Percentiles rank a stretch among this genome's conserved stretches.
These are phyloP conservation scores for Belgica antarctica DNA, from an alignment of 2,888 invertebrate genomes.

Conservation along the genomic window DNA sequence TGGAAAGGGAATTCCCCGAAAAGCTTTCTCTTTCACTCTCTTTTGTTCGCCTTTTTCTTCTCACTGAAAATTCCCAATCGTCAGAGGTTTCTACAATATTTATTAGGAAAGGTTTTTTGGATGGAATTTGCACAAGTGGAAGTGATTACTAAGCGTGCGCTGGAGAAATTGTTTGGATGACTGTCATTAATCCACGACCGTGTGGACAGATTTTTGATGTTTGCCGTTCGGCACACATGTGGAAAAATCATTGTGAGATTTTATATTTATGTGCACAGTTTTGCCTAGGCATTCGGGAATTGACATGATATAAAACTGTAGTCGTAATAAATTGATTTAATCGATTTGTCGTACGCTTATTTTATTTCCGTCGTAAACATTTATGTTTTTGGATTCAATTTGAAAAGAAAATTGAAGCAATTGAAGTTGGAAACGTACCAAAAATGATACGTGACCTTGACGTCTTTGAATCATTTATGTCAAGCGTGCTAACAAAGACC, in stretches of 20 bases:
- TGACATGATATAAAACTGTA: constrained; percentile 3
- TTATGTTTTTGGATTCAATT: not conserved
- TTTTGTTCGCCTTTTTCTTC: not conserved
- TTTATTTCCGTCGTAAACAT: not conserved
- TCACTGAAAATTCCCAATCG: not conserved
- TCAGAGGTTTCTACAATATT: not conserved
- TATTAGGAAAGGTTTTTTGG: constrained; percentile 31
- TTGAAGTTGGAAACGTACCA: not conserved
- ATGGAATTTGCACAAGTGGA: constrained; percentile 4
- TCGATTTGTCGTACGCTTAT: constrained; percentile 1
- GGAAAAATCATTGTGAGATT: not conserved
- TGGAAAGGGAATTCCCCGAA: constrained; percentile 30
- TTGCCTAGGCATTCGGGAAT: constrained; percentile 25
- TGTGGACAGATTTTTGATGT: not conserved
- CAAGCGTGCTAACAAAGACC: constrained; percentile 13
- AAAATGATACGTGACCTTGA: constrained; percentile 11
- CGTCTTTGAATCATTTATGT: not conserved
- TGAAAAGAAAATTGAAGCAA: constrained; percentile 15
- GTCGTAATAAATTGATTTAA: not conserved
- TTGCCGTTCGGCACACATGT: not conserved
- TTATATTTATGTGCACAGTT: constrained; percentile 1
- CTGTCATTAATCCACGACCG: constrained; percentile 10
- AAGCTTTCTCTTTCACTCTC: not conserved
- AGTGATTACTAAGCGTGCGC: constrained; percentile 41
- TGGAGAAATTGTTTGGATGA: not conserved